Evolutionary conservation across 2,888 invertebrate genomes (phyloP).

Genomic region (Hypomecis punctinalis): DNA sequence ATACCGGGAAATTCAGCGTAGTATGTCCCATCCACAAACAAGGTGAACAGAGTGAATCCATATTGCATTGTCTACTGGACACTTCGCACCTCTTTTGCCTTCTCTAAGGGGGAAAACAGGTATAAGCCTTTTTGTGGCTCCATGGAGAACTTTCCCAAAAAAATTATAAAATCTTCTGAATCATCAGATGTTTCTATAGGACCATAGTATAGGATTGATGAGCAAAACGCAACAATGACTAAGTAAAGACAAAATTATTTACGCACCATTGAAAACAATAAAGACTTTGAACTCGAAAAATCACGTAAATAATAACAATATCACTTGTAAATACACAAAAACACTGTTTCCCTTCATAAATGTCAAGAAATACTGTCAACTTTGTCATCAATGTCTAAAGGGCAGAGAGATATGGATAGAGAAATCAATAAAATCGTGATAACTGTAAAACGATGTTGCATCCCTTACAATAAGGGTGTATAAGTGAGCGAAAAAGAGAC

Average conservation of each 20-base stretch:
- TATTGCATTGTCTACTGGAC: no score
- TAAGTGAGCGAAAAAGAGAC: constrained; percentile 9
- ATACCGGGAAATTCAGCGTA: no score
- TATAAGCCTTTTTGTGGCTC: neutral
- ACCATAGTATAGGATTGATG: neutral
- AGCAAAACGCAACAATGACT: neutral
- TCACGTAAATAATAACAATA: neutral
- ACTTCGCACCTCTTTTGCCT: no score
- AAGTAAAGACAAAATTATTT: neutral
- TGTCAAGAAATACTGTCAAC: constrained; percentile 7
- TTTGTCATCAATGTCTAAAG: neutral
- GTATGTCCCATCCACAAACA: no score
- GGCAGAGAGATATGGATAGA: neutral
- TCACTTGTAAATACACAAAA: constrained; percentile 12
- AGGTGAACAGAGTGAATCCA: no score
- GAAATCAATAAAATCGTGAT: constrained; percentile 23
- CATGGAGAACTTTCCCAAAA: no score
- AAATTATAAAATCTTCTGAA: no score
- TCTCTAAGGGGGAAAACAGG: no score
- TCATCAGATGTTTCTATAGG: no score
- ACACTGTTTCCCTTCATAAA: constrained; percentile 9
- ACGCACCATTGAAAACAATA: constrained; percentile 3
- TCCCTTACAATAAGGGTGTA: constrained; percentile 16
- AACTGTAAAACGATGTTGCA: constrained; percentile 6
- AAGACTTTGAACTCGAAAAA: neutral